Conservation (phyloP, 2,888 invertebrate genomes). For the Scotopteryx bipunctaria region DNA sequence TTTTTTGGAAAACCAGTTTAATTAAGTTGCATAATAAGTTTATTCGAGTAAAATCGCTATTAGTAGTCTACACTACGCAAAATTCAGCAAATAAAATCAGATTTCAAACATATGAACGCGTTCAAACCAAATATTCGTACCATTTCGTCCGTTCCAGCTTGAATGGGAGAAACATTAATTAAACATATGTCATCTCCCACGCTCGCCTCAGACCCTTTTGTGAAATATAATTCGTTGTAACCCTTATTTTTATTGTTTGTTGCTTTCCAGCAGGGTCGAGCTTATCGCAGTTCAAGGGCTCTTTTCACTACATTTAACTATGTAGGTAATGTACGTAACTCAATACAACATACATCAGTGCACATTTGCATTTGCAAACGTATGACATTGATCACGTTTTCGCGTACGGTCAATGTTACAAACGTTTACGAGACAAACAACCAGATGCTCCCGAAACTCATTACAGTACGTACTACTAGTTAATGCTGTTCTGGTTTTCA, state of each 20-base stretch:
- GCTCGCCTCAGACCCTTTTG: slow-evolving; percentile 46
- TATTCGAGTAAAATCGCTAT: too few species aligned
- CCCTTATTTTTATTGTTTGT: slow-evolving; percentile 21
- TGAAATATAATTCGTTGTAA: slow-evolving; percentile 45
- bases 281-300: slow-evolving; percentile 13
- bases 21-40: too few species aligned
- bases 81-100: slow-evolving; percentile 11
- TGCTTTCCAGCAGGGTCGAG: slow-evolving; percentile 8
- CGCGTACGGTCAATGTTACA: slow-evolving; percentile 11
- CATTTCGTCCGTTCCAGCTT: slow-evolving; percentile 46
- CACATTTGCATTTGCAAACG: neutral
- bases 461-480: slow-evolving; percentile 2
- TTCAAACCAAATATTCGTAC: slow-evolving; percentile 52
- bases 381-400: slow-evolving; percentile 10
- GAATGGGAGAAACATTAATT: slow-evolving; percentile 58
- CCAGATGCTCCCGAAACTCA: slow-evolving; percentile 11
- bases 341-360: neutral
- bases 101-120: slow-evolving; percentile 35
- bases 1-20: too few species aligned
- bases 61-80: too few species aligned
- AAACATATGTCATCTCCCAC: slow-evolving; percentile 64
- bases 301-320: slow-evolving; percentile 10
- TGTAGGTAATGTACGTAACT: slow-evolving; percentile 11
- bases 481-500: neutral
- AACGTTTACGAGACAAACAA: slow-evolving; percentile 7